These are phyloP conservation scores for Caenorhabditis briggsae DNA, from an alignment of 1,140 invertebrate genomes.

Conservation along the genomic window DNA sequence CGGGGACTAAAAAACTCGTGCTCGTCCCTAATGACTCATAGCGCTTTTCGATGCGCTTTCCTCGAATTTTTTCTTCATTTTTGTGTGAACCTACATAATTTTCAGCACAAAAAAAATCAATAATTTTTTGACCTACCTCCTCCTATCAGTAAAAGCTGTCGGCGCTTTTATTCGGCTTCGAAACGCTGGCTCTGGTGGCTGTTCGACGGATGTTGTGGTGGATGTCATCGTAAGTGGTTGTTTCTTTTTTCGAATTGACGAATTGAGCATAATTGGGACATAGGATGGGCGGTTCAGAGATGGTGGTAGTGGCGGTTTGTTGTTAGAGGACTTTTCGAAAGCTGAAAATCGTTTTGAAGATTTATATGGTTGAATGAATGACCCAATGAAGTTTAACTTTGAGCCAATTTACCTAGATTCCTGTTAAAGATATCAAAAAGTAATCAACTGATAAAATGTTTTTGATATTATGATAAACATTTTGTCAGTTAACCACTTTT, in stretches of 20 bases:
- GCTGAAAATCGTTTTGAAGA: background rate
- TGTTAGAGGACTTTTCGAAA: background rate
- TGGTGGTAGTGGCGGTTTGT: background rate
- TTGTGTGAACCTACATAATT: too few relatives aligned
- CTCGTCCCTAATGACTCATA: too few relatives aligned
- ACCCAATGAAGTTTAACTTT: too few relatives aligned
- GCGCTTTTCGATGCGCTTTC: too few relatives aligned
- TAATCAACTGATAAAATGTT: too few relatives aligned
- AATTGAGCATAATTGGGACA: constrained; percentile 39
- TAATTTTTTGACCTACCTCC: background rate
- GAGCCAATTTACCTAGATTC: too few relatives aligned
- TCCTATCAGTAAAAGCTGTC: background rate
- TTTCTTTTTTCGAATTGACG: constrained; percentile 30
- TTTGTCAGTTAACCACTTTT: too few relatives aligned
- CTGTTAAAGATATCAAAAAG: too few relatives aligned
- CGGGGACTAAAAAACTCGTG: too few relatives aligned
- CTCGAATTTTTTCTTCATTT: background rate
- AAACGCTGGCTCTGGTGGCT: constrained; percentile 28
- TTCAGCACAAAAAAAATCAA: too few relatives aligned
- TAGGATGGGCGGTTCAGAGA: background rate
- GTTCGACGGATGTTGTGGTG: background rate
- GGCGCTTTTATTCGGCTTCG: constrained; percentile 4
- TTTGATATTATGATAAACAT: too few relatives aligned
- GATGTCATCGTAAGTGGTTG: background rate
- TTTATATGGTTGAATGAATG: too few relatives aligned